phyloP scores from a whole-genome alignment of 1,140 invertebrate genomes.

The Ruditapes philippinarum region DNA sequence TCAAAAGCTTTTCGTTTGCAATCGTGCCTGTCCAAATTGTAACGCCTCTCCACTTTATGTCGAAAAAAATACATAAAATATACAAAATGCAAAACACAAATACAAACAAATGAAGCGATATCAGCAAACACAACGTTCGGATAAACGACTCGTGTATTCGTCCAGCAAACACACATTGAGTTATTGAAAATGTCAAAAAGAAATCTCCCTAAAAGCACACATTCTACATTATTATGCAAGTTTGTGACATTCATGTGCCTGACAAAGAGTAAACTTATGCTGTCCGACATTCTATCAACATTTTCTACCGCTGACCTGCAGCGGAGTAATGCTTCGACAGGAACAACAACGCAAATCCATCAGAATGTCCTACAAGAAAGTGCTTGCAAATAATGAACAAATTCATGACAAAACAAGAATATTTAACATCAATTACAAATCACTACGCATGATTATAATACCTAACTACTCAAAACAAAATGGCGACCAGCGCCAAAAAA shows the following conservation, averaged over 20 bases:
- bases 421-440: not conserved
- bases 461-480: constrained; percentile 22
- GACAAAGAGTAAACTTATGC: not conserved
- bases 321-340: constrained; percentile 44
- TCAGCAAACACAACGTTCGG: constrained; percentile 28
- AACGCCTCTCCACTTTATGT: constrained; percentile 1
- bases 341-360: constrained; percentile 66
- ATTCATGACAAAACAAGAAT: not conserved
- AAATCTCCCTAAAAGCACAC: not conserved
- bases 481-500: constrained; percentile 44
- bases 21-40: not conserved
- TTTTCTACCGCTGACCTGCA: constrained; percentile 38
- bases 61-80: constrained; percentile 35
- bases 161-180: constrained; percentile 62
- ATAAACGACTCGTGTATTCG: constrained; percentile 63
- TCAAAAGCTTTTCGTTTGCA: constrained; percentile 5
- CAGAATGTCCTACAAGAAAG: constrained; percentile 9
- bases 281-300: not conserved
- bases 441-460: not conserved
- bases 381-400: constrained; percentile 22
- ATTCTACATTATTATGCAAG: not conserved
- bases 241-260: constrained; percentile 11
- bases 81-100: constrained; percentile 19
- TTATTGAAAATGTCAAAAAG: constrained; percentile 67
- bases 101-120: not conserved